Evolutionary conservation across 2,888 invertebrate genomes (phyloP), one percentile per base, ranked within the genome.

Genomic region (Dugesia japonica): DNA sequence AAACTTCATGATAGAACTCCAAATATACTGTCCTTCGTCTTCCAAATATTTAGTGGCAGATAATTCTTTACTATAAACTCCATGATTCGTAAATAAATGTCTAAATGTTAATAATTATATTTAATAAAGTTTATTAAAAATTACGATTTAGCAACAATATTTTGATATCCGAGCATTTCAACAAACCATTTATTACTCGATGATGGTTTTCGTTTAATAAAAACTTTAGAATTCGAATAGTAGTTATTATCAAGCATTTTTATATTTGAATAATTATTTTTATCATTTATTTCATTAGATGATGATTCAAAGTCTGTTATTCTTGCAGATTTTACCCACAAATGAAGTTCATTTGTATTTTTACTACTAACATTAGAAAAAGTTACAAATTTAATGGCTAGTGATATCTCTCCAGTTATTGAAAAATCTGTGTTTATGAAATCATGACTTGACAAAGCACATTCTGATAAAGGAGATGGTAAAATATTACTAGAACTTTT

Each of bases 41-140:
- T 56, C 56, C 23, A 56, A 56, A 56, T 20, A 56, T 56, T 56
- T 56, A 20, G 56, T 56, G 7, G 56, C 56, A 1, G 56, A 56
- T 56, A 56, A 9, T 56, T 56, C 56, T n/a, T 56, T 56, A n/a
- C 56, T 56, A 56, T 56, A n/a, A 23, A 56, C 56, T 56, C 56
- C 56, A 56, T 56, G 56, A 56, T 56, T 56, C 1, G 56, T 56
- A 56, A 56, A 56, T 56, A 56, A 56, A 56, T 56, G 56, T n/a
- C 56, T 56, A 20, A 56, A 56, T n/a, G n/a, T n/a, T n/a, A n/a
- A n/a, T n/a, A n/a, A n/a, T n/a, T 56, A 4, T 20, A 56, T n/a
- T 56, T n/a, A 56, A 13, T 20, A 56, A 56, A 56, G n/a, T 23
- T 20, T 20, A 56, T 23, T n/a, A n/a, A n/a, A n/a, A 56, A 56